These are phyloP conservation scores for Volucella bombylans DNA, from an alignment of 2,888 invertebrate species.

Conservation along the genomic window DNA sequence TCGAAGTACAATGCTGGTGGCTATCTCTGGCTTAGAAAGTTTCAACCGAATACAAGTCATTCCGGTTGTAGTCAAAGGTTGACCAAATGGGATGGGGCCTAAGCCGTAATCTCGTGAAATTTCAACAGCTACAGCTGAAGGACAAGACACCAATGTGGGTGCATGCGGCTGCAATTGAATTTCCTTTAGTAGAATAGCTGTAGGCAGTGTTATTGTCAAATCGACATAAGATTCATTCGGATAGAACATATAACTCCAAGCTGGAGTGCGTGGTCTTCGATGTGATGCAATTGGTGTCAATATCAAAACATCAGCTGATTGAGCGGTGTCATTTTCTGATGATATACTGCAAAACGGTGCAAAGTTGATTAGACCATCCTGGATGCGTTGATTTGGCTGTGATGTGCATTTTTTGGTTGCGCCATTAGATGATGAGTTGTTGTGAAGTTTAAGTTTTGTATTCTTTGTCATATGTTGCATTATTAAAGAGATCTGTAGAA, in stretches of 20 bases:
- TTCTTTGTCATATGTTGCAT: constrained; percentile 86
- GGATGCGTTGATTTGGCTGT: constrained; percentile 82
- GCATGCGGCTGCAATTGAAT: constrained; percentile 93
- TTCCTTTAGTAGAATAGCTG: constrained; percentile 93
- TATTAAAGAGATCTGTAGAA: constrained; percentile 82
- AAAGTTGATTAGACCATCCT: constrained; percentile 93
- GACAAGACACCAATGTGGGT: constrained; percentile 92
- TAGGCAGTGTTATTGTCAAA: constrained; percentile 92
- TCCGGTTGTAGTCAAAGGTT: constrained; percentile 93
- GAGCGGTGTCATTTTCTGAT: constrained; percentile 92
- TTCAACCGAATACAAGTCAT: constrained; percentile 93
- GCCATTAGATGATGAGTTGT: constrained; percentile 79
- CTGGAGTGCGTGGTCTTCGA: constrained; percentile 92
- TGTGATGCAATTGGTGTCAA: constrained; percentile 91
- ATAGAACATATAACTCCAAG: constrained; percentile 98
- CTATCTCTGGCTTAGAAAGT: constrained; percentile 92
- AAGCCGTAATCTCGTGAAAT: constrained; percentile 91
- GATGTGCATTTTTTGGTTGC: constrained; percentile 81
- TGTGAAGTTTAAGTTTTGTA: constrained; percentile 81
- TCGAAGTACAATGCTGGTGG: constrained; percentile 89
- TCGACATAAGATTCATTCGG: constrained; percentile 94
- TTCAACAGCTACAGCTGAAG: constrained; percentile 93
- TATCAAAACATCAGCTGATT: constrained; percentile 94
- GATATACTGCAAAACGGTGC: constrained; percentile 93
- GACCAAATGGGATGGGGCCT: constrained; percentile 91